These are phyloP conservation scores for Sarcoramphus papa DNA, from an alignment of 2,797 vertebrate genomes.

Conservation along the genomic window DNA sequence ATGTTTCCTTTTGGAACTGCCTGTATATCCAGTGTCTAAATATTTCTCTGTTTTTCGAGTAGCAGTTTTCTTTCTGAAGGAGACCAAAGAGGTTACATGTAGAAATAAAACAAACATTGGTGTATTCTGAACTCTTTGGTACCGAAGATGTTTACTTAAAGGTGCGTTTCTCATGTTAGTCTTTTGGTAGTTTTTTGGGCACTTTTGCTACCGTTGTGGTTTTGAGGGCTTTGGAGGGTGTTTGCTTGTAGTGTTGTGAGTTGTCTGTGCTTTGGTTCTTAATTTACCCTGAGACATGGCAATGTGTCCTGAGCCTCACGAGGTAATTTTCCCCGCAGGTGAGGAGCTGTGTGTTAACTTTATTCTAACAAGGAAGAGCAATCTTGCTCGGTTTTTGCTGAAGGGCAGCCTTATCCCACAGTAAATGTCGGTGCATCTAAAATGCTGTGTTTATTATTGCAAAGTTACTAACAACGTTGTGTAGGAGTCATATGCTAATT, in stretches of 20 bases:
- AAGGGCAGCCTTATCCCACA: neutral
- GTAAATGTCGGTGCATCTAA: fast-evolving
- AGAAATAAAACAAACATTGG: constrained; percentile 55
- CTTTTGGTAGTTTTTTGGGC: neutral
- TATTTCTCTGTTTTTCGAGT: constrained; percentile 54
- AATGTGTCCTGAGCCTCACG: fast-evolving
- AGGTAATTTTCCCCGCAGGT: neutral
- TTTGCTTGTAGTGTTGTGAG: neutral
- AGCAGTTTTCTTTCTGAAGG: constrained; percentile 48
- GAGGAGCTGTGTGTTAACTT: neutral
- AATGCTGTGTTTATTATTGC: neutral
- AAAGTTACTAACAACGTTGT: neutral
- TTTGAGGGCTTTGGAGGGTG: neutral
- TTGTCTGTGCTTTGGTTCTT: neutral
- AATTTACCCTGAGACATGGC: fast-evolving
- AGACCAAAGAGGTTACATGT: constrained; percentile 42
- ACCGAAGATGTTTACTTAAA: neutral
- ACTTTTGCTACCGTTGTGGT: neutral
- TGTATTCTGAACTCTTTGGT: neutral
- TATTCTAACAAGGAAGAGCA: too few relatives aligned
- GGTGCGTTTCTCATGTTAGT: neutral
- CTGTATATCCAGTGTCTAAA: constrained; percentile 57
- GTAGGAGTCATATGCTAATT: neutral
- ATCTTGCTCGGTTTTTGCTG: neutral
- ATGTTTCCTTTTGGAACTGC: constrained; percentile 50